Conservation (phyloP, 2,113 vertebrate genomes). For the Turdus rufiventris region DNA sequence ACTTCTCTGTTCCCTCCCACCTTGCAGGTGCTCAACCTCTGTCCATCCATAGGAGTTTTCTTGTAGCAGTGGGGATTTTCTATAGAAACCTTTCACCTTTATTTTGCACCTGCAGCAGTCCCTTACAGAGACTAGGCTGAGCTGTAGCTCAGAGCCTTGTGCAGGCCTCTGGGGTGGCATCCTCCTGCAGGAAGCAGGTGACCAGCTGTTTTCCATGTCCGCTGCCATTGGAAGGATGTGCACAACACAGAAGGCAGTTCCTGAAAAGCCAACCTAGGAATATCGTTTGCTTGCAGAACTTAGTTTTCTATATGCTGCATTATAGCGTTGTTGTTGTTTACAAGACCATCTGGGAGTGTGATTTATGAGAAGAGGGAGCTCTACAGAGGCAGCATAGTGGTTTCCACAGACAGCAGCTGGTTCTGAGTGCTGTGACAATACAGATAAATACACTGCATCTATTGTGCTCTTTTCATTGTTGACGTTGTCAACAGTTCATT, state of each 20-base stretch:
- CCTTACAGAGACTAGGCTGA: not conserved
- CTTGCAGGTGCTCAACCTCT: not conserved
- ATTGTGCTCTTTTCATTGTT: slow-evolving; percentile 55
- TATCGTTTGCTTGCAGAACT: not conserved
- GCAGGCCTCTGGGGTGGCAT: not conserved
- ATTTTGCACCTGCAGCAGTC: not conserved
- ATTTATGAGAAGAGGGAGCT: slow-evolving; percentile 14
- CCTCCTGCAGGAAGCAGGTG: not conserved
- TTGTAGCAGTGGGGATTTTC: not conserved
- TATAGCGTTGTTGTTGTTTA: not conserved
- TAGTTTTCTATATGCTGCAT: not conserved
- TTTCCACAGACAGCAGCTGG: slow-evolving; percentile 58
- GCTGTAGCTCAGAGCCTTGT: not conserved
- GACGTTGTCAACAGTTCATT: slow-evolving; percentile 65
- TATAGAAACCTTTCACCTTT: not conserved
- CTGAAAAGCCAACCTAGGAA: not conserved
- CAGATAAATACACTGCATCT: slow-evolving; percentile 49
- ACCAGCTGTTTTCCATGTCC: not conserved
- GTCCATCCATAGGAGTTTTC: not conserved
- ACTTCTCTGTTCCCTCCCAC: not conserved
- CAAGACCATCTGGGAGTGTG: slow-evolving; percentile 8
- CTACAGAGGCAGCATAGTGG: not conserved
- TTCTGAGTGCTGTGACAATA: not conserved
- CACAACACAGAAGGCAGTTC: not conserved
- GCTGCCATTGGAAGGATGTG: not conserved